Base-by-base conservation (phyloP, 1,140 invertebrate species). In the Oedothorax gibbosus region DNA sequence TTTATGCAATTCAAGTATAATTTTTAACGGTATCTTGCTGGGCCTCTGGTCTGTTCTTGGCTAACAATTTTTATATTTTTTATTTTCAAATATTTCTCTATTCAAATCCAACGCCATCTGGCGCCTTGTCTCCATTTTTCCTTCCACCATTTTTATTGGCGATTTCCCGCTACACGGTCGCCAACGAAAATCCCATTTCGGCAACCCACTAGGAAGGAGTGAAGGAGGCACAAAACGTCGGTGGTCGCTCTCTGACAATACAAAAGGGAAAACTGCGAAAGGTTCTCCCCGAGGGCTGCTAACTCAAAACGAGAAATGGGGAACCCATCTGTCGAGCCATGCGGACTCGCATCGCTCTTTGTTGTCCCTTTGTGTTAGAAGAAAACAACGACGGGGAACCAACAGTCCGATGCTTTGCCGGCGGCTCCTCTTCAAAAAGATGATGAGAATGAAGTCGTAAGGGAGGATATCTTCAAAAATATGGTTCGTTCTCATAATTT, bases 301-400 rank as follows among this genome's bases (percentile, higher is more conserved):
- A 35, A 35, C 35, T 35, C 35, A 35, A 35, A 35, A 35, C 69
- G 18, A 20, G 21, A 18, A 18, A 77, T 65, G 75, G 73, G 75
- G 12, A 18, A 18, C 57, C 62, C 60, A 77, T 77, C 73, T 77
- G 73, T 64, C 75, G 65, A 21, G 65, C 75, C 75, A 77, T 77
- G 73, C 64, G 75, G 75, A 77, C 18, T 21, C 15, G 20, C 57
- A 57, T 56, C 60, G 56, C 35, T 35, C 20, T 56, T 53, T 60
- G 50, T 56, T 77, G 56, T 49, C 60, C 65, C 11, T 18, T 50
- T 80, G 18, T 50, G 20, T 56, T 56, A 20, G 49, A n/a, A 7
- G 11, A 15, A 7, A 50, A 49, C 54, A 71, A 80, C 66, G 60
- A 80, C 78, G 78, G 78, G 78, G 69, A 80, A 80, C 66, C 78